Conservation (phyloP, 2,113 vertebrate genomes). For the Paracyprichromis sp. region DNA sequence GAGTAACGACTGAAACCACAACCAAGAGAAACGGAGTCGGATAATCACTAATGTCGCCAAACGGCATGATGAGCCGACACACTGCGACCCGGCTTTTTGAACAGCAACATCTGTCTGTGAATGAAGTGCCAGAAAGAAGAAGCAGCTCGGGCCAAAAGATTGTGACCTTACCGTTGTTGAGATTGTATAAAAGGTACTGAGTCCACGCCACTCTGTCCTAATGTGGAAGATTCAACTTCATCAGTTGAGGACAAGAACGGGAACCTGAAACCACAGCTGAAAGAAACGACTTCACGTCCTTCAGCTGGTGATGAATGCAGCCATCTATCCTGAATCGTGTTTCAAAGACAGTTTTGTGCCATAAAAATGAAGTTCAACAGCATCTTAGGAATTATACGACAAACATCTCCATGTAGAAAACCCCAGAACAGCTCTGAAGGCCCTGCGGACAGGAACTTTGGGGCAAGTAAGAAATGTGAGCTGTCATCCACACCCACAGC, state of each 20-base stretch:
- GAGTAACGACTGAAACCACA: not conserved
- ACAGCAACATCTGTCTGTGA: not conserved
- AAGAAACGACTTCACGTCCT: not conserved
- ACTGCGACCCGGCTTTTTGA: not conserved
- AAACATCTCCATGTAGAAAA: not conserved
- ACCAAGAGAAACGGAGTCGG: accelerated
- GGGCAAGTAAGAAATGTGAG: not conserved
- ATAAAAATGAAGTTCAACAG: not conserved
- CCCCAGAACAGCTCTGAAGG: not conserved
- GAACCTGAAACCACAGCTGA: not conserved
- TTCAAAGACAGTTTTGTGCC: not conserved
- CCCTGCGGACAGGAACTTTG: not conserved
- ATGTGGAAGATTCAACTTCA: not conserved
- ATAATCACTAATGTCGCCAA: accelerated
- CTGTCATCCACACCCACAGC: not conserved
- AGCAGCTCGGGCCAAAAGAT: not conserved
- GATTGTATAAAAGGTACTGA: not conserved
- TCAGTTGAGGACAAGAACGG: not conserved
- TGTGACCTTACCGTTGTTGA: accelerated
- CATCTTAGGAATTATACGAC: too few relatives aligned
- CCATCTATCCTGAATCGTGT: not conserved
- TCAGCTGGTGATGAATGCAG: not conserved
- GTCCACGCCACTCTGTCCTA: not conserved
- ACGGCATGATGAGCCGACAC: not conserved
- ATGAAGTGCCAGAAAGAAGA: not conserved